Evolutionary conservation across 2,797 vertebrate genomes (phyloP), one percentile per base, ranked within the genome.

Genomic region (Yasuhikotakia modesta): DNA sequence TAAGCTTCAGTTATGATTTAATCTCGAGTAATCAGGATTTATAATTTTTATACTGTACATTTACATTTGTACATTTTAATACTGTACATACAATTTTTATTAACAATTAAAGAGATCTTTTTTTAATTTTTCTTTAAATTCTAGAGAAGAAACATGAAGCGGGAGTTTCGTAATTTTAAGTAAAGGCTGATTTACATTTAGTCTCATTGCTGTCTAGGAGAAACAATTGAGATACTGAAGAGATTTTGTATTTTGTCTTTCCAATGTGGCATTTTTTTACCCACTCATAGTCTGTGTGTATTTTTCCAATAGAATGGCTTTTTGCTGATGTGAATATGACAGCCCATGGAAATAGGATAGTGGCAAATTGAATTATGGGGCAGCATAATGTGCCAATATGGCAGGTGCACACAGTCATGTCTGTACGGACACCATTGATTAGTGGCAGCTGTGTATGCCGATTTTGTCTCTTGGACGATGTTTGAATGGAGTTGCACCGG

Each of bases 341-440:
- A 88, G 83, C 68, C 83, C 87, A 83, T 87, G 85, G 87, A 91
- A 88, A 91, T 88, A 82, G 87, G 78, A 90, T 88, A 88, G 87
- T 88, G 87, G 85, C 88, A 92, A 93, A 93, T 91, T 92, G 87
- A 93, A 91, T 91, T 90, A 89, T 73, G 85, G 65, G 67, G 82
- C 82, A 84, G 84, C 85, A 86, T 86, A 88, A 87, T 89, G 83
- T 83, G 88, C 89, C 90, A 90, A 89, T 87, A 89, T 91, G 90
- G 91, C 92, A 91, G 91, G 90, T 91, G 90, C 86, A 81, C 22
- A 83, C 86, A 85, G 87, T 85, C 67, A 43, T 79, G 80, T 87
- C 80, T 82, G 86, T 83, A 84, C 80, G 87, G 88, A 91, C 86
- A 73, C 80, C 82, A 81, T 82, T 83, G 83, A 90, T 86, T 90